Percentiles rank a stretch among this genome's conserved stretches.
These are phyloP conservation scores for Biston stratarius DNA, from an alignment of 2,888 invertebrate genomes.

Conservation along the genomic window DNA sequence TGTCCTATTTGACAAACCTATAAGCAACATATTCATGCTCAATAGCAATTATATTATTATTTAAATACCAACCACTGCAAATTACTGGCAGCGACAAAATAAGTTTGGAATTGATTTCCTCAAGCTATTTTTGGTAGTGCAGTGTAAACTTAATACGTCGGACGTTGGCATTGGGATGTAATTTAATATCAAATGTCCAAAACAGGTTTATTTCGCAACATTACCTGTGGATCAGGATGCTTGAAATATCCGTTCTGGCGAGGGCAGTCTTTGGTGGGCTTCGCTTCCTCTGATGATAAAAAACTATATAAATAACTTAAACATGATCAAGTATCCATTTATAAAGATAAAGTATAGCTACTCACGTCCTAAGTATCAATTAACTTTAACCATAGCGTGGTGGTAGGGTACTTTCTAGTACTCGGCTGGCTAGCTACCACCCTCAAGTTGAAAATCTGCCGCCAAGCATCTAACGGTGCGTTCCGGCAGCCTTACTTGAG, in stretches of 20 bases:
- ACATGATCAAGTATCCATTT: not conserved
- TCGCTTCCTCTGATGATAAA: constrained; percentile 89
- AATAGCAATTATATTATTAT: not conserved
- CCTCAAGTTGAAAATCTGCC: no score
- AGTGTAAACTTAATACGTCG: not conserved
- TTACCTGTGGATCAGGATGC: constrained; percentile 89
- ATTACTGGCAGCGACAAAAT: not conserved
- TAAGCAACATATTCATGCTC: no score
- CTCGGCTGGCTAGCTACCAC: no score
- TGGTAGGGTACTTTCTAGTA: no score
- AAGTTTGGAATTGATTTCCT: constrained; percentile 11
- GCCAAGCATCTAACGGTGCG: no score
- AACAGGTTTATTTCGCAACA: constrained; percentile 36
- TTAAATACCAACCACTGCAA: constrained; percentile 1
- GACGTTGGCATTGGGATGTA: constrained; percentile 1
- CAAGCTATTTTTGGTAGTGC: constrained; percentile 13
- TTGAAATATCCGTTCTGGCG: constrained; percentile 92
- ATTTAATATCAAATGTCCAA: constrained; percentile 19
- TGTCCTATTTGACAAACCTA: no score
- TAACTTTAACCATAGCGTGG: not conserved
- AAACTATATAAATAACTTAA: not conserved
- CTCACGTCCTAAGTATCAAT: not conserved
- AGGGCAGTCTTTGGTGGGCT: constrained; percentile 90
- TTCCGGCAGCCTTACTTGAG: no score
- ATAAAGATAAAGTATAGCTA: not conserved